These are phyloP conservation scores for Trisateles emortualis DNA, from an alignment of 2,888 invertebrate genomes.

Conservation along the genomic window DNA sequence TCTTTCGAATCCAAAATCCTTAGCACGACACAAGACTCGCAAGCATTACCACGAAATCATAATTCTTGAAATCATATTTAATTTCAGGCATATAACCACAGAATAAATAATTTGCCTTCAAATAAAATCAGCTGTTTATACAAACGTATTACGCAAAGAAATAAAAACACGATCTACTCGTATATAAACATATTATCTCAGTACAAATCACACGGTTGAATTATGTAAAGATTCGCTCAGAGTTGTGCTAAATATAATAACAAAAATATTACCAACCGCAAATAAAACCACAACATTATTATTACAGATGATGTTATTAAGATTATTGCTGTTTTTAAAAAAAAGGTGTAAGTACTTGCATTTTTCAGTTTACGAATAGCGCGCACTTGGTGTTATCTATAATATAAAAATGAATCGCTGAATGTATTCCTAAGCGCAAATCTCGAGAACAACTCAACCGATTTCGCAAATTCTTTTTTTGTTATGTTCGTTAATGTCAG, in stretches of 20 bases:
- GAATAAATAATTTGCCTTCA: too few species aligned
- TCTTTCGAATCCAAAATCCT: too few species aligned
- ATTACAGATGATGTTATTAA: neutral
- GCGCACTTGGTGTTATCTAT: too few species aligned
- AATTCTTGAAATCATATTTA: neutral
- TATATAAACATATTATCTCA: slow-evolving; percentile 15
- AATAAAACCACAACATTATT: neutral
- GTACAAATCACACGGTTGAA: slow-evolving; percentile 3
- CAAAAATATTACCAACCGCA: slow-evolving; percentile 9
- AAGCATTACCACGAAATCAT: neutral
- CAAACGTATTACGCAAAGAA: neutral
- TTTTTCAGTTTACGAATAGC: too few species aligned
- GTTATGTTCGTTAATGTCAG: too few species aligned
- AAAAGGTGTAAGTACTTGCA: too few species aligned
- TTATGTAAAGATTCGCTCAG: slow-evolving; percentile 8
- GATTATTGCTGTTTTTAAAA: too few species aligned
- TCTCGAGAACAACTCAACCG: too few species aligned
- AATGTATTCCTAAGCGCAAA: too few species aligned
- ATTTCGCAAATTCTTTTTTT: too few species aligned
- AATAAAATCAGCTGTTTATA: slow-evolving; percentile 5
- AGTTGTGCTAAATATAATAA: slow-evolving; percentile 6
- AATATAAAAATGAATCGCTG: too few species aligned
- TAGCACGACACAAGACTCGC: too few species aligned
- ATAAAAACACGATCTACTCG: slow-evolving; percentile 8
- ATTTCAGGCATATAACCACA: neutral